Conservation (phyloP, 37 sponge, comb jelly and placozoan genomes). For the Geodia barretti region DNA sequence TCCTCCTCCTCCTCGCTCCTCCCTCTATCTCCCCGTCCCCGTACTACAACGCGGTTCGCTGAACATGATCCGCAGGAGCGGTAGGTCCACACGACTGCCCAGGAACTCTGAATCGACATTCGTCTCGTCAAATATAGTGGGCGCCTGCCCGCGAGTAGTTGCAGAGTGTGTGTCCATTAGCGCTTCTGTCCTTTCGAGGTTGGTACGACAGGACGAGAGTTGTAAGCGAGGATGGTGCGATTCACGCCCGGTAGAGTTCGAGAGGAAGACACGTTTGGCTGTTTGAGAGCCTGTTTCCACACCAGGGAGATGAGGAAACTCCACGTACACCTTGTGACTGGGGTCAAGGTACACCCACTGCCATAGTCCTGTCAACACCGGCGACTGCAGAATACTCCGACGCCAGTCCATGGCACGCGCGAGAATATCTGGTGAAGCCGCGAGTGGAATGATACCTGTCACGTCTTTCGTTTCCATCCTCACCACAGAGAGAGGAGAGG, state of each 20-base stretch:
- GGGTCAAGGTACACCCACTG: conserved; percentile 51
- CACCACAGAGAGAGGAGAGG: too few species aligned
- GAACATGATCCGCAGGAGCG: conserved; percentile 46
- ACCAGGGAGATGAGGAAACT: conserved; percentile 61
- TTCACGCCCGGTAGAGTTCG: conserved; percentile 65
- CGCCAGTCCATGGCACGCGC: conserved; percentile 15
- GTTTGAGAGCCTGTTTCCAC: conserved; percentile 62
- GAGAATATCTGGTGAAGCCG: background rate
- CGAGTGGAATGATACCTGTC: conserved; percentile 34
- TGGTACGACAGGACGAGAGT: conserved; percentile 9
- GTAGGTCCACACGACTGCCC: conserved; percentile 40
- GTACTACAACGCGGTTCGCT: background rate
- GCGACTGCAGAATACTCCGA: conserved; percentile 57
- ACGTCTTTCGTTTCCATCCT: conserved; percentile 60
- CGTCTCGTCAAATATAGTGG: conserved; percentile 61
- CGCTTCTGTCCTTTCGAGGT: conserved; percentile 30
- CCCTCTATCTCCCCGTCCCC: background rate
- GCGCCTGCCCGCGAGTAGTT: conserved; percentile 61
- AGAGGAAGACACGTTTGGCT: conserved; percentile 35
- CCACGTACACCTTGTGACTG: conserved; percentile 46
- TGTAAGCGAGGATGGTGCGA: conserved; percentile 61
- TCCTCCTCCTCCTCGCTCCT: too few species aligned
- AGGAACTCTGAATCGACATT: conserved; percentile 76
- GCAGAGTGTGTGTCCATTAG: conserved; percentile 71
- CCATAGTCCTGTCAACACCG: conserved; percentile 65